Conservation (phyloP, 2,888 invertebrate genomes). For the Eucriotettix oculatus region DNA sequence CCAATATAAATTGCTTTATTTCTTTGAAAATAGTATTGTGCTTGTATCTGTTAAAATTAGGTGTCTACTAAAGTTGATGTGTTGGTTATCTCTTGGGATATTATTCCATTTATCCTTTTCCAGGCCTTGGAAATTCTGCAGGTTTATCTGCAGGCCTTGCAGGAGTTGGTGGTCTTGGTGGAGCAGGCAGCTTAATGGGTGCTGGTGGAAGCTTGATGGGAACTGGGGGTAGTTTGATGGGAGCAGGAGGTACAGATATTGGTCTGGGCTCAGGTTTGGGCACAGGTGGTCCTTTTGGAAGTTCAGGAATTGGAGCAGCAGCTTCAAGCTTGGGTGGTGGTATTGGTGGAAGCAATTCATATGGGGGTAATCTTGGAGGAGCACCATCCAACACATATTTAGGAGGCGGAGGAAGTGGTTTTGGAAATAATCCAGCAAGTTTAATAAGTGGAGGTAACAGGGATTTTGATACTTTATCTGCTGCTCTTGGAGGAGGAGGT, state of each 20-base stretch:
- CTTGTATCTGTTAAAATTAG: no score
- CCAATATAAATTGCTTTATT: no score
- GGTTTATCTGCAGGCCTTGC: conserved; percentile 9
- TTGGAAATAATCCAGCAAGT: conserved; percentile 21
- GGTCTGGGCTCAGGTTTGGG: conserved; percentile 7
- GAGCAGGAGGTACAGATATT: conserved; percentile 3
- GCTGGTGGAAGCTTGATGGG: conserved; percentile 5
- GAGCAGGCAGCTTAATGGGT: conserved; percentile 2
- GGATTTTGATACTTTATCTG: conserved; percentile 18
- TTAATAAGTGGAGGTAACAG: conserved; percentile 21
- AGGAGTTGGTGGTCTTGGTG: conserved; percentile 10
- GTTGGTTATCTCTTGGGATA: no score
- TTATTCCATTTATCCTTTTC: background rate
- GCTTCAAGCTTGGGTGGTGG: conserved; percentile 12
- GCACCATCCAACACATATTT: conserved; percentile 1
- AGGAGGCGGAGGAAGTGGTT: conserved; percentile 4
- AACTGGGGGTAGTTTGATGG: conserved; percentile 4
- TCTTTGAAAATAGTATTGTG: no score
- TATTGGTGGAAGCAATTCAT: conserved; percentile 22
- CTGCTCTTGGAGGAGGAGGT: conserved; percentile 10
- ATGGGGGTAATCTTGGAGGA: conserved; percentile 13
- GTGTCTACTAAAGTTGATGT: no score
- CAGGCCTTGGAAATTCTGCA: conserved; percentile 12
- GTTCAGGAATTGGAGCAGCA: conserved; percentile 21
- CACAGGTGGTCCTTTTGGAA: conserved; percentile 5